These are phyloP conservation scores for Sweltsa coloradensis DNA, from an alignment of 1,140 invertebrate species.

Conservation along the genomic window DNA sequence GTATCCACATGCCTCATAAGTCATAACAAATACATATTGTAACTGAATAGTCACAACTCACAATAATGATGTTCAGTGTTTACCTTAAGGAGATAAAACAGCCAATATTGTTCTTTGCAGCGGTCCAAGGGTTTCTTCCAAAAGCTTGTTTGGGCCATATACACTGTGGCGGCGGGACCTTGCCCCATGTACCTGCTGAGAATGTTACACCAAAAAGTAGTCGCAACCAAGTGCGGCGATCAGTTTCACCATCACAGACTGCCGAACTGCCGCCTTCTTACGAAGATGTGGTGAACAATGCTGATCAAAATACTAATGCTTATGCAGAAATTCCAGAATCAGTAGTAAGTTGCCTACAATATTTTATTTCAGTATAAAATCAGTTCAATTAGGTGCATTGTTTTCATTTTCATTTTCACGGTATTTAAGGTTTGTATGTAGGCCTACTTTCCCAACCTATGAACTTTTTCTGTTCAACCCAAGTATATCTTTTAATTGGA, in stretches of 20 bases:
- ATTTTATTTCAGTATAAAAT: not conserved
- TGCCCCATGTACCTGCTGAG: not conserved
- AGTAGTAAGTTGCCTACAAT: not conserved
- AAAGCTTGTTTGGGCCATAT: constrained; percentile 22
- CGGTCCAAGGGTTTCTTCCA: constrained; percentile 27
- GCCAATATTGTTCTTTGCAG: constrained; percentile 4
- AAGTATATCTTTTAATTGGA: no score
- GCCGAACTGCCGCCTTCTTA: constrained; percentile 14
- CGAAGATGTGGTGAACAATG: constrained; percentile 4
- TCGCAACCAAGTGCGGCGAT: constrained; percentile 23
- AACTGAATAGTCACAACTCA: no score
- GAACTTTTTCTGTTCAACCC: no score
- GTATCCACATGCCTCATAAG: no score
- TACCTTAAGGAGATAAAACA: no score
- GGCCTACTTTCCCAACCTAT: no score
- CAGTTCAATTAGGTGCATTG: constrained; percentile 2
- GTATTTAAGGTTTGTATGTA: no score
- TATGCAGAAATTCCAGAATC: not conserved
- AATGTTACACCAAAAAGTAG: not conserved
- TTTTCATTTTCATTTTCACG: no score
- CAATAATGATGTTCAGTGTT: no score
- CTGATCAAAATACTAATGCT: not conserved
- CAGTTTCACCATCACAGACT: constrained; percentile 27
- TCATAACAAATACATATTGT: no score
- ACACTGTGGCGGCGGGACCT: constrained; percentile 5